Conservation (phyloP, 2,797 vertebrate genomes). For the Esox masquinongy region DNA sequence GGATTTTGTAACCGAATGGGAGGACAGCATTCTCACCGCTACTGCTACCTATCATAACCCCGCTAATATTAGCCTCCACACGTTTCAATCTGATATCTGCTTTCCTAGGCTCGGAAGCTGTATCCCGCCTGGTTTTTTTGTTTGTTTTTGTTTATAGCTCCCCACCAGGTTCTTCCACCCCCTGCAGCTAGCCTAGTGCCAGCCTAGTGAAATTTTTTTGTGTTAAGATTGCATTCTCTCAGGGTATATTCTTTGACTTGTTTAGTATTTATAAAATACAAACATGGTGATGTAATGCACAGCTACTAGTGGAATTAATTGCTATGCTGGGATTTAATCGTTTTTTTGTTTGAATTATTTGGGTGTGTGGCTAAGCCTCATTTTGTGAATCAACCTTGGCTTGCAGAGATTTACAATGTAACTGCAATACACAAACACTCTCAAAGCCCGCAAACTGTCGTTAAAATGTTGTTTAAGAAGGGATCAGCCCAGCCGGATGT, state of each 20-base stretch:
- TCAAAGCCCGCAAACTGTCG: slow-evolving; percentile 49
- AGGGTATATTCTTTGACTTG: slow-evolving; percentile 51
- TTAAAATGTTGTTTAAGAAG: slow-evolving; percentile 64
- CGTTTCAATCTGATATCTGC: slow-evolving; percentile 44
- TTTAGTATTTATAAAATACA: slow-evolving; percentile 60
- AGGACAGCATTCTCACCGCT: slow-evolving; percentile 30
- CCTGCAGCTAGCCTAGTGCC: slow-evolving; percentile 37
- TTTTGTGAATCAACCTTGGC: slow-evolving; percentile 80
- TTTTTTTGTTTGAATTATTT: slow-evolving; percentile 81
- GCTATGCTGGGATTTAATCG: slow-evolving; percentile 85
- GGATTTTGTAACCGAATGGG: slow-evolving; percentile 27
- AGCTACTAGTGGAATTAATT: slow-evolving; percentile 85
- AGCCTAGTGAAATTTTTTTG: slow-evolving; percentile 49
- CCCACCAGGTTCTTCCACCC: slow-evolving; percentile 35
- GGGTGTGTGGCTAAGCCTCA: slow-evolving; percentile 84
- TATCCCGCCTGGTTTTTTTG: slow-evolving; percentile 30
- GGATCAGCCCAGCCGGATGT: slow-evolving; percentile 37
- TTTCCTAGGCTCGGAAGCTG: slow-evolving; percentile 44
- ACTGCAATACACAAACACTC: slow-evolving; percentile 60
- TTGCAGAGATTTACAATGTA: slow-evolving; percentile 65
- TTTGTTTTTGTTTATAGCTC: slow-evolving; percentile 57
- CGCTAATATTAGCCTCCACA: slow-evolving; percentile 39
- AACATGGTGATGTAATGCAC: slow-evolving; percentile 43
- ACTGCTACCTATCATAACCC: slow-evolving; percentile 37
- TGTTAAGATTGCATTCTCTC: slow-evolving; percentile 52